A percentile compares a stretch with the other conserved stretches of the same genome.
Conservation (phyloP, 1,140 invertebrate genomes). For the Aphelenchoides fujianensis region DNA sequence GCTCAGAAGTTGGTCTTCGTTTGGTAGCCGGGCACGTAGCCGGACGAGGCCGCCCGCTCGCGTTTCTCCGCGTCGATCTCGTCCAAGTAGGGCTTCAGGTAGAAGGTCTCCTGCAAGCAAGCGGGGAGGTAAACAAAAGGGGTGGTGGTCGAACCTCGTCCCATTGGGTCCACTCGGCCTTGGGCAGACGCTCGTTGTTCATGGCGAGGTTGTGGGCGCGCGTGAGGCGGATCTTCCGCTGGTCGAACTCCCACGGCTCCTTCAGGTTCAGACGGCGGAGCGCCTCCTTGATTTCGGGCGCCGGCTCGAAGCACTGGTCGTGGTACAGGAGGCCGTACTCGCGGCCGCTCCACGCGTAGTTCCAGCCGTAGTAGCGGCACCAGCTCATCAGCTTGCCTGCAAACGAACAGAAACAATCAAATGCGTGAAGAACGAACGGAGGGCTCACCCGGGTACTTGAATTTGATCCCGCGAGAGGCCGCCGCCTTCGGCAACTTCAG, state of each 20-base stretch:
- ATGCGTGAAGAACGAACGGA: background rate
- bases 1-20: conserved; percentile 22
- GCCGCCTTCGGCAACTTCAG: conserved; percentile 6
- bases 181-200: conserved; percentile 58
- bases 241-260: conserved; percentile 52
- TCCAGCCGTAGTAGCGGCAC: conserved; percentile 43
- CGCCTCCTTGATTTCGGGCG: conserved; percentile 59
- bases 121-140: conserved; percentile 8
- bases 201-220: conserved; percentile 53
- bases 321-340: conserved; percentile 57
- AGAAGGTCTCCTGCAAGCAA: conserved; percentile 56
- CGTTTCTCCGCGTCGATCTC: conserved; percentile 60
- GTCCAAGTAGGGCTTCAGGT: conserved; percentile 60
- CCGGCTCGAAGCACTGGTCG: conserved; percentile 58
- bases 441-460: conserved; percentile 10
- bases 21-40: conserved; percentile 52
- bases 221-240: conserved; percentile 52
- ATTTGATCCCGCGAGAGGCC: conserved; percentile 22
- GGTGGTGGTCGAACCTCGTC: conserved; percentile 37
- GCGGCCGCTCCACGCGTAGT: conserved; percentile 50
- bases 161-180: conserved; percentile 59
- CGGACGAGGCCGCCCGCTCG: conserved; percentile 46
- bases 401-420: conserved; percentile 22
- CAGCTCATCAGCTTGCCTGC: conserved; percentile 18
- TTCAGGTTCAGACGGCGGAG: conserved; percentile 58